Evolutionary conservation across 2,797 vertebrate genomes (phyloP), one percentile per base, ranked within the genome.

Genomic region (Coregonus sp.): DNA sequence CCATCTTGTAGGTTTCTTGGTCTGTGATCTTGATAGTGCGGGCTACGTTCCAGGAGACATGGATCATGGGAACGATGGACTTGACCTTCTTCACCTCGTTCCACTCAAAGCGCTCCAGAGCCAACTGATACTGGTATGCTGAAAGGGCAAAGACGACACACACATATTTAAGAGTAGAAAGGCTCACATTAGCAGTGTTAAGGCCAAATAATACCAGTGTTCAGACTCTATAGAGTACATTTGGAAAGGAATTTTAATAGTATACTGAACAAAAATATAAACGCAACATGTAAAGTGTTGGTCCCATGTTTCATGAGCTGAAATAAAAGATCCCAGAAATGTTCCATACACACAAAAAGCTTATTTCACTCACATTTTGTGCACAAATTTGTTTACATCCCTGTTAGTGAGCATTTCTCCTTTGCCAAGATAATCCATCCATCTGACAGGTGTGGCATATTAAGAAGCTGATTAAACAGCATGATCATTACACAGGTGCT

Each of bases 101-200:
- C 95, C 95, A 96, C 82, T 96, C 95, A 0, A 94, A 95, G 37
- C 95, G 93, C 84, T 96, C 95, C 85, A 96, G 91, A 59, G 95
- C 95, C 85, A 96, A 85, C 88, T 96, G 95, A 87, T 96, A 96
- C 88, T 96, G 95, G 87, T 96, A 95, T 4, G 95, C 97, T 97
- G 88, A 29, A 47, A 70, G 77, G 63, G 80, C 47, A 84, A 50
- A 77, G 56, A 82, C n/a, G 35, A 59, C 66, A 80, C 31, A 80
- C 31, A 75, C 74, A 76, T 25, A 29, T 5, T 51, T 14, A 52
- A 14, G 18, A n/a, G 35, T 1, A 16, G 9, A 52, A 51, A 71
- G 29, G 33, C 31, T 9, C 73, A 12, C 59, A 33, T 63, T 63
- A 72, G 12, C 20, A 52, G 20, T 18, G 7, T 40, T 15, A 70